Evolutionary conservation across 2,888 invertebrate species (phyloP).

Genomic region (Tetragonula carbonaria): DNA sequence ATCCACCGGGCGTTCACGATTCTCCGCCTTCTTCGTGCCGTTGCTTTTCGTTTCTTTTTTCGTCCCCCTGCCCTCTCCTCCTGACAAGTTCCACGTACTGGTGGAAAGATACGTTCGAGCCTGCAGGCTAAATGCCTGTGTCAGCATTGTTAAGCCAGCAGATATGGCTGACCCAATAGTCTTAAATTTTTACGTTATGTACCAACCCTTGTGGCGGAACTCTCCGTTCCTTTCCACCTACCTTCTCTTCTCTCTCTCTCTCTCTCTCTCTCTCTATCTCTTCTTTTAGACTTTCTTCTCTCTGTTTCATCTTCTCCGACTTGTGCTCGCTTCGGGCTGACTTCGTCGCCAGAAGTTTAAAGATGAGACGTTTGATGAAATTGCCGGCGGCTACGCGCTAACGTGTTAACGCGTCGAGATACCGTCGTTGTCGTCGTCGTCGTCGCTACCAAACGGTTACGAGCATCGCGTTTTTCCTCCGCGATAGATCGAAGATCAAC

Average conservation of each 20-base stretch:
- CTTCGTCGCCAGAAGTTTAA: conserved; percentile 58
- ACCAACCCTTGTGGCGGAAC: conserved; percentile 49
- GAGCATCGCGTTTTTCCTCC: not conserved
- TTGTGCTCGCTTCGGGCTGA: not conserved
- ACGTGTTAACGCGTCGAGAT: conserved; percentile 26
- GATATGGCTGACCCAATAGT: conserved; percentile 73
- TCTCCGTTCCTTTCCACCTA: conserved; percentile 18
- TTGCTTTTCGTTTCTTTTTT: conserved; percentile 7
- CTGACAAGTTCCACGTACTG: conserved; percentile 31
- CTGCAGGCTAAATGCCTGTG: conserved; percentile 73
- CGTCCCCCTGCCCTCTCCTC: not conserved
- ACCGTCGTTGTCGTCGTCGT: conserved; percentile 1
- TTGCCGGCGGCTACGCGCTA: conserved; percentile 69
- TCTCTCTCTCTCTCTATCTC: too few relatives aligned
- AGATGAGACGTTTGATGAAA: conserved; percentile 71
- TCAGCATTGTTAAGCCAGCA: conserved; percentile 74
- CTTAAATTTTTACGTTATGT: conserved; percentile 76
- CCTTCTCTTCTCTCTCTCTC: not conserved
- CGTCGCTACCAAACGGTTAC: not conserved
- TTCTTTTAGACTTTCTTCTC: not conserved
- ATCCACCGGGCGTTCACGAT: conserved; percentile 6
- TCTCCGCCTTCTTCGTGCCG: not conserved
- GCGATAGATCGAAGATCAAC: conserved; percentile 22
- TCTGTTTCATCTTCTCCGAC: conserved; percentile 6
- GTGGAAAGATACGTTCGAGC: conserved; percentile 52